Conservation (phyloP, 2,113 vertebrate species). For the Scophthalmus maximus region DNA sequence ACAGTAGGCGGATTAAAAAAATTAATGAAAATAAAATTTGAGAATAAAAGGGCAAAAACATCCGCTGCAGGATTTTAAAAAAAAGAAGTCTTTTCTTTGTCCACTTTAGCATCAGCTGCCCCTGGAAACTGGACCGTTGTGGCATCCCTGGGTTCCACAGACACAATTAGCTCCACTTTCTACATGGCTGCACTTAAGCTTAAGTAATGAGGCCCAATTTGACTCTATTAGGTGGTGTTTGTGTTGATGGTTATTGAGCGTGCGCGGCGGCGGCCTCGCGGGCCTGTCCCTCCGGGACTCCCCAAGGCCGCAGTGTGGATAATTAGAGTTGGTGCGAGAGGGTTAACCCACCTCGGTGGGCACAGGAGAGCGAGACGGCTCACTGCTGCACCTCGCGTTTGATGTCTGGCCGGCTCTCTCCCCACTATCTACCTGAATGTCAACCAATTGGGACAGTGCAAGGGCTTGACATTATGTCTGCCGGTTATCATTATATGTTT, state of each 20-base stretch:
- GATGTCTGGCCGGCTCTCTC: constrained; percentile 77
- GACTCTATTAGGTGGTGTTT: constrained; percentile 75
- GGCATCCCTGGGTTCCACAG: constrained; percentile 2
- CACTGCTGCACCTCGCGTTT: constrained; percentile 75
- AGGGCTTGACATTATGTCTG: constrained; percentile 90
- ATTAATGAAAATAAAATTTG: not conserved
- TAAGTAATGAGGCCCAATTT: constrained; percentile 75
- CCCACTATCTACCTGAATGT: constrained; percentile 83
- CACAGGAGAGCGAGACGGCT: constrained; percentile 58
- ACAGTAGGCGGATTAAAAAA: not conserved
- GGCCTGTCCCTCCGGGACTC: constrained; percentile 57
- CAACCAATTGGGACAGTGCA: constrained; percentile 85
- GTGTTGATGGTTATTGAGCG: constrained; percentile 75
- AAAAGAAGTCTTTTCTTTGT: not conserved
- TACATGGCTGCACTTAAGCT: constrained; percentile 52
- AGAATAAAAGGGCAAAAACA: not conserved
- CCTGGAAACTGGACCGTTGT: not conserved
- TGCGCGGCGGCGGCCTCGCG: constrained; percentile 40
- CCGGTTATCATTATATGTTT: constrained; percentile 94
- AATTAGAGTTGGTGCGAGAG: constrained; percentile 80
- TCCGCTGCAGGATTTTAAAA: no score
- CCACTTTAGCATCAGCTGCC: not conserved
- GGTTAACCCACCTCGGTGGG: constrained; percentile 78
- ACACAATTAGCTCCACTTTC: constrained; percentile 28
- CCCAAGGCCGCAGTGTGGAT: constrained; percentile 70